phyloP scores from a whole-genome alignment of 2,113 vertebrate species.

The Cathartes aura region DNA sequence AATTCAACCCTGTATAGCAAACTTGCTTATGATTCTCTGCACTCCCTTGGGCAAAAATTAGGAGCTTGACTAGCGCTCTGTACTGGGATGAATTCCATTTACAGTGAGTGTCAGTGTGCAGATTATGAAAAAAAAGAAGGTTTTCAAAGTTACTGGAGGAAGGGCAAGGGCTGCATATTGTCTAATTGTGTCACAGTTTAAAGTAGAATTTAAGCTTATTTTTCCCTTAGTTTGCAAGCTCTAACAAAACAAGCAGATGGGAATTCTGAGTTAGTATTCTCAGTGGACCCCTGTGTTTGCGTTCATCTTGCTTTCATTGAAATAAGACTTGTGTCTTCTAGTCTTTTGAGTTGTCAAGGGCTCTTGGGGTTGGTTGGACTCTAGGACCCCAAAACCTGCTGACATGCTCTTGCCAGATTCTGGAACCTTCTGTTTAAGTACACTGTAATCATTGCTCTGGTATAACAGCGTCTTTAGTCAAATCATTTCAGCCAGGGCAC shows the following conservation, averaged over 20 bases:
- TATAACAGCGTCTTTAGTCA: background rate
- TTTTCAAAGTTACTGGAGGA: background rate
- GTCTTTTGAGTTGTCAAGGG: background rate
- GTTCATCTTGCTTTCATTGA: background rate
- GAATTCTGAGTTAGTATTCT: background rate
- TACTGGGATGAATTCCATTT: background rate
- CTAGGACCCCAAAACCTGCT: background rate
- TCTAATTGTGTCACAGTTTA: background rate
- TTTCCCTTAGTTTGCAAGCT: background rate
- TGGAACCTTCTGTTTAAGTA: background rate
- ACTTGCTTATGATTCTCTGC: background rate
- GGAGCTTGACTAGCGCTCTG: background rate
- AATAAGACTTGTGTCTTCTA: background rate
- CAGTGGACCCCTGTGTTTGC: background rate
- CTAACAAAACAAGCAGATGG: background rate
- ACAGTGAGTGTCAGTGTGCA: background rate
- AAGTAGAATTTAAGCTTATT: background rate
- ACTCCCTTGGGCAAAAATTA: conserved; percentile 6
- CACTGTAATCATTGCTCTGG: background rate
- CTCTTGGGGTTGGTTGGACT: background rate
- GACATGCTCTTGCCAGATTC: background rate
- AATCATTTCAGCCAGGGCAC: background rate
- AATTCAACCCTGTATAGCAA: background rate
- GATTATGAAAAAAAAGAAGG: background rate
- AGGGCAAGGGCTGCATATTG: background rate